Conservation (phyloP, 2,113 vertebrate genomes). For the Jacana jacana region DNA sequence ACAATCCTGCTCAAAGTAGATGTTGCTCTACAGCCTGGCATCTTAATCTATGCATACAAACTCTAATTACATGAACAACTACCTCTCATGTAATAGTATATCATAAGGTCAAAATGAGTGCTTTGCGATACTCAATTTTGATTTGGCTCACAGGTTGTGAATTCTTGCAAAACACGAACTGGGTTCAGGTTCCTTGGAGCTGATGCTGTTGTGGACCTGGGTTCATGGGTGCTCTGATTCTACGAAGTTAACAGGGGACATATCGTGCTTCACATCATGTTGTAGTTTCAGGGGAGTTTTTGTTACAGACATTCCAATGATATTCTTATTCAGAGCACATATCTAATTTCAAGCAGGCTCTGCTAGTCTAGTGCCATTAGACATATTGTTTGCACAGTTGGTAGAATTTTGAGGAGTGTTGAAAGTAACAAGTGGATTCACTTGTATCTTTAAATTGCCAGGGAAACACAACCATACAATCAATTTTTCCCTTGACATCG, state of each 20-base stretch:
- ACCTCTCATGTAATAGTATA: background rate
- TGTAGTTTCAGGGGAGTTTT: constrained; percentile 19
- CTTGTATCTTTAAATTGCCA: constrained; percentile 43
- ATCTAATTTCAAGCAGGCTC: constrained; percentile 34
- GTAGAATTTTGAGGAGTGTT: constrained; percentile 37
- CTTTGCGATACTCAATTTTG: background rate
- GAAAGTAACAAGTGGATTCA: constrained; percentile 46
- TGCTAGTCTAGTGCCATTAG: constrained; percentile 47
- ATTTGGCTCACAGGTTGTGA: background rate
- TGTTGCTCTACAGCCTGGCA: background rate
- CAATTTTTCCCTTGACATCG: background rate
- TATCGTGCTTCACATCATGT: background rate
- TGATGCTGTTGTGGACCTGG: background rate
- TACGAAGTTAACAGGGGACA: background rate
- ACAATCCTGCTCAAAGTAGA: background rate
- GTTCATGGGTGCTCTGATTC: background rate
- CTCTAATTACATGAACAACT: background rate
- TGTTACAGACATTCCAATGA: background rate
- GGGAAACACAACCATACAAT: background rate
- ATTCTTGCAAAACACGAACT: background rate
- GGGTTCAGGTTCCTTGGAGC: background rate
- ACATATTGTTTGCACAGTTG: constrained; percentile 62
- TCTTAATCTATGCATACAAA: background rate
- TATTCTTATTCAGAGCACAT: constrained; percentile 40
- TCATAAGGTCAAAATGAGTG: background rate